Percentiles rank a stretch among this genome's conserved stretches.
Conservation (phyloP, 2,113 vertebrate species). For the Neolamprologus ventralis region DNA sequence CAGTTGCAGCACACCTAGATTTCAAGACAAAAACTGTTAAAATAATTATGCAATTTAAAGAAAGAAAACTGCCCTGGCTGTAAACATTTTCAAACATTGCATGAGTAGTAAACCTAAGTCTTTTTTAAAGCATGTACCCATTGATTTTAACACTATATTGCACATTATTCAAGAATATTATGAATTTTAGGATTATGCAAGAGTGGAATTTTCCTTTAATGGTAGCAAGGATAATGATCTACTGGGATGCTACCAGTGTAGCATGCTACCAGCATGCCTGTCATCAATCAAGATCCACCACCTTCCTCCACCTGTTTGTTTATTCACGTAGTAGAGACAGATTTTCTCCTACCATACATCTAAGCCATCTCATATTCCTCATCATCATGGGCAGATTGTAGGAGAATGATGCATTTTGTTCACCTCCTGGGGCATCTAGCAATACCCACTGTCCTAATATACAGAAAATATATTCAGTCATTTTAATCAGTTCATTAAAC, state of each 20-base stretch:
- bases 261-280: not conserved
- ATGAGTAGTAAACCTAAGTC: not conserved
- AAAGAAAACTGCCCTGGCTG: too few relatives aligned
- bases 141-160: fast-evolving
- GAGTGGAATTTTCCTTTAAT: not conserved
- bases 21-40: not conserved
- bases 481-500: not conserved
- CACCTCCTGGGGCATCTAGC: not conserved
- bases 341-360: not conserved
- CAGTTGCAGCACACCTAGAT: not conserved
- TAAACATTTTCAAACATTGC: not conserved
- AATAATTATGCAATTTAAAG: not conserved
- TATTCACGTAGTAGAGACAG: not conserved
- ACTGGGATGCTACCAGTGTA: not conserved
- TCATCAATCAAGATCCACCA: not conserved
- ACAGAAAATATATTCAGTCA: not conserved
- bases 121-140: not conserved
- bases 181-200: not conserved
- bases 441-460: not conserved
- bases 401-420: not conserved
- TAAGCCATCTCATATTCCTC: not conserved
- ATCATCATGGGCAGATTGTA: not conserved
- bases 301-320: conserved; percentile 4
- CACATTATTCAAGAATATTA: not conserved
- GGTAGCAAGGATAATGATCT: not conserved